phyloP scores from a whole-genome alignment of 2,797 vertebrate species.

The Hypotaenidia okinawae region DNA sequence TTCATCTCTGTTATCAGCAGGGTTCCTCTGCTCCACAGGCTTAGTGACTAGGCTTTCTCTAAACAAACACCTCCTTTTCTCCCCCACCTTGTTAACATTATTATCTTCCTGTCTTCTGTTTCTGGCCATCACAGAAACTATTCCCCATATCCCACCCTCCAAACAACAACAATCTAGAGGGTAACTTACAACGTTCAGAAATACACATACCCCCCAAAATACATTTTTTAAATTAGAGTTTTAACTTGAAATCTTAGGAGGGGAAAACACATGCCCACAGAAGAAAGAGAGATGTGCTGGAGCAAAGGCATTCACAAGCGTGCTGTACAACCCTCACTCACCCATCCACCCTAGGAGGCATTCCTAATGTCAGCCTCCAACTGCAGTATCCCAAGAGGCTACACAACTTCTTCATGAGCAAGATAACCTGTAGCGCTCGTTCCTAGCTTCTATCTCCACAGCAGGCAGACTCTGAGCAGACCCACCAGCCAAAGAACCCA shows the following conservation, averaged over 20 bases:
- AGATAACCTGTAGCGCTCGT: not conserved
- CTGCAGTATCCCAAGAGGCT: not conserved
- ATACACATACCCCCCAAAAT: not conserved
- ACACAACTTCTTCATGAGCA: not conserved
- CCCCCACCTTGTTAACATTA: slow-evolving; percentile 53
- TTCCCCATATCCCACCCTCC: not conserved
- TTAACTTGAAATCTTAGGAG: slow-evolving; percentile 4
- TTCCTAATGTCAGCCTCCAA: not conserved
- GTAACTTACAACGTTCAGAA: not conserved
- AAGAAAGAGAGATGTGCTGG: not conserved
- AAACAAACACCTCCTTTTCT: slow-evolving; percentile 70
- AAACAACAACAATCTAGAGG: not conserved
- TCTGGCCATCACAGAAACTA: slow-evolving; percentile 40
- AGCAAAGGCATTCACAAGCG: not conserved
- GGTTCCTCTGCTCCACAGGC: slow-evolving; percentile 51
- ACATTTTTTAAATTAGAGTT: not conserved
- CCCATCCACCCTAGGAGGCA: not conserved
- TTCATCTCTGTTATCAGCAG: slow-evolving; percentile 72
- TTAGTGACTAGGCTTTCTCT: slow-evolving; percentile 55
- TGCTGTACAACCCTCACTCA: not conserved
- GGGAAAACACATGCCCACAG: not conserved
- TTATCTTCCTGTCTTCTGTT: slow-evolving; percentile 60
- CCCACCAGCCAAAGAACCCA: not conserved
- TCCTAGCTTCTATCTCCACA: not conserved
- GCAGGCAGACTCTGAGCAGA: not conserved